phyloP scores from a whole-genome alignment of 2,113 vertebrate genomes.

The Laterallus jamaicensis region DNA sequence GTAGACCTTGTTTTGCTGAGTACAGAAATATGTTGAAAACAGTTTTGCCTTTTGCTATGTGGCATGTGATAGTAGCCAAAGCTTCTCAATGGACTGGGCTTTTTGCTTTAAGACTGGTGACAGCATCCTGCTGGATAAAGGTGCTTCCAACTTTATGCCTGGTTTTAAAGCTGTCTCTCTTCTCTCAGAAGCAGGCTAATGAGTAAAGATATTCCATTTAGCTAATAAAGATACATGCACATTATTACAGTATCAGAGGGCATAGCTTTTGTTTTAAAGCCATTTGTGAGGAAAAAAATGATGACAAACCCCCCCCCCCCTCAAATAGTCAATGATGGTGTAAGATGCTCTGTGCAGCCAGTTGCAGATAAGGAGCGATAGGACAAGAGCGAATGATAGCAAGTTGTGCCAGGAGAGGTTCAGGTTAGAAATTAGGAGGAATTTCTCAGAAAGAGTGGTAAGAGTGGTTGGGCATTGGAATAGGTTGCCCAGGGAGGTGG shows the following conservation, averaged over 20 bases:
- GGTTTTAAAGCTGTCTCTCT: background rate
- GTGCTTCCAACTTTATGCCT: background rate
- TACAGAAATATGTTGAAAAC: background rate
- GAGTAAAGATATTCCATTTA: background rate
- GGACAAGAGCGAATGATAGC: too few relatives aligned
- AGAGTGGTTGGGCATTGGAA: too few relatives aligned
- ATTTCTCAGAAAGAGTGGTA: too few relatives aligned
- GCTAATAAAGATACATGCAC: background rate
- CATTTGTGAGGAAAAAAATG: background rate
- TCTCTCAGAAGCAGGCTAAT: background rate
- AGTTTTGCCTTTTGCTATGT: background rate
- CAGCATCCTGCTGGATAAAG: background rate
- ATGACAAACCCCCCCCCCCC: rapidly evolving
- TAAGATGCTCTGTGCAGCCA: background rate
- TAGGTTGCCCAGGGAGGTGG: too few relatives aligned
- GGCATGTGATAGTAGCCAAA: background rate
- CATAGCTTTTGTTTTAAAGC: background rate
- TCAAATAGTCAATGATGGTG: background rate
- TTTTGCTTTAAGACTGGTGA: background rate
- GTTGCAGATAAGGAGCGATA: too few relatives aligned
- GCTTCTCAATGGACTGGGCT: background rate
- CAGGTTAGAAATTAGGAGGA: too few relatives aligned
- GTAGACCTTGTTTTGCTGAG: background rate
- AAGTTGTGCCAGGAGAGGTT: too few relatives aligned
- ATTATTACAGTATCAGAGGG: background rate